phyloP scores from a whole-genome alignment of 2,888 invertebrate genomes.

The Sabatieria punctata region DNA sequence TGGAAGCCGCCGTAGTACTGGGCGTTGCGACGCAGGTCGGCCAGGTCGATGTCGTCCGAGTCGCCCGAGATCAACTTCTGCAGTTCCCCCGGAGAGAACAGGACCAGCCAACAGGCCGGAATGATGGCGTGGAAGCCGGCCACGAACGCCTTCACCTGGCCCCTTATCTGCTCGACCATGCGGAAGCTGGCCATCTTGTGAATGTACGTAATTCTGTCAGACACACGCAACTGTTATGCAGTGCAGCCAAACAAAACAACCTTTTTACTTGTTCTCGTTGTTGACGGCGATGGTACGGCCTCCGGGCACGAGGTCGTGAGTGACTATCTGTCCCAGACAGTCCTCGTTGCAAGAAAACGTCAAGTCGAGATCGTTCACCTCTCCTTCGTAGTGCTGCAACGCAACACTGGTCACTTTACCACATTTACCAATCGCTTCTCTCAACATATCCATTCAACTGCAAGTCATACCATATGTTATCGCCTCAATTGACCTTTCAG shows the following conservation, averaged over 20 bases:
- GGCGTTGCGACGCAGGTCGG: conserved; percentile 49
- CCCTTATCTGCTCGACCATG: conserved; percentile 92
- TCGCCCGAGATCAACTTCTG: conserved; percentile 90
- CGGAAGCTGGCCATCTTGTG: conserved; percentile 96
- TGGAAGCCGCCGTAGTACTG: conserved; percentile 99
- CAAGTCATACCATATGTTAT: no score
- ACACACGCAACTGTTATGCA: conserved; percentile 3
- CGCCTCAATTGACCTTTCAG: no score
- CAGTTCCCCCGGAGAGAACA: conserved; percentile 89
- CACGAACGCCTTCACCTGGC: conserved; percentile 89
- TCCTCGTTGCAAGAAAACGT: conserved; percentile 94
- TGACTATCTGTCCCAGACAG: conserved; percentile 74
- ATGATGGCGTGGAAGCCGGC: conserved; percentile 87
- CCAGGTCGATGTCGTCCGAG: conserved; percentile 71
- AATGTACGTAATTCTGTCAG: conserved; percentile 76
- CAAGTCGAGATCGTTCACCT: conserved; percentile 75
- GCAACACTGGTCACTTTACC: not conserved
- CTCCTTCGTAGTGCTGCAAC: conserved; percentile 46
- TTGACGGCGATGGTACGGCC: conserved; percentile 80
- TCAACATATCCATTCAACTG: no score
- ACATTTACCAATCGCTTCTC: no score
- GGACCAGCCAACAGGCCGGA: conserved; percentile 75
- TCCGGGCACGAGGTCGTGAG: conserved; percentile 85
- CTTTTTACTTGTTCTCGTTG: conserved; percentile 74
- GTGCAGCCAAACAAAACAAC: conserved; percentile 4